These are phyloP conservation scores for Drosophila aldrichi DNA, from an alignment of 2,888 invertebrate genomes.

Conservation along the genomic window DNA sequence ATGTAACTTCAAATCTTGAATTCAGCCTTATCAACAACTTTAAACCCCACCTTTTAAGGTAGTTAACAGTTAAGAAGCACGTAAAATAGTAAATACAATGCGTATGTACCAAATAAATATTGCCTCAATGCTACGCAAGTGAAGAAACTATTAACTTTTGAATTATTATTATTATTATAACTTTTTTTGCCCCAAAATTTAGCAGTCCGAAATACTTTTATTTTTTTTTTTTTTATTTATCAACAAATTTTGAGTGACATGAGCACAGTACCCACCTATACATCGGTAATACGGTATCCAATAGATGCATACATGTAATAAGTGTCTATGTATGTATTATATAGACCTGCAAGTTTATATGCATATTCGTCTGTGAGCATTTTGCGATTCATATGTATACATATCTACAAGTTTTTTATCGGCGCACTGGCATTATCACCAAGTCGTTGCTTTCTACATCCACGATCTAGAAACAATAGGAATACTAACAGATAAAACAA, in stretches of 20 bases:
- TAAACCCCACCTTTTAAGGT: conserved; percentile 22
- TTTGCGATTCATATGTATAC: background rate
- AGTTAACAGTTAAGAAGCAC: conserved; percentile 41
- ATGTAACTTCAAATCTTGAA: conserved; percentile 57
- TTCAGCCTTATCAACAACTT: conserved; percentile 22
- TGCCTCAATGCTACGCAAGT: conserved; percentile 10
- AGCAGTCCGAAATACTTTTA: background rate
- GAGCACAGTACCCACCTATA: background rate
- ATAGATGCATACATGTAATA: background rate
- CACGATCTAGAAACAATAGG: background rate
- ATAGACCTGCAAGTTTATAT: background rate
- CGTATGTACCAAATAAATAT: background rate
- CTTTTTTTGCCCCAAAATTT: background rate
- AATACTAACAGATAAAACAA: background rate
- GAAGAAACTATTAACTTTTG: background rate
- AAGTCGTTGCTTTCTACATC: background rate
- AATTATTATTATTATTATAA: no score
- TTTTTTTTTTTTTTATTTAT: background rate
- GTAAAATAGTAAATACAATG: conserved; percentile 16
- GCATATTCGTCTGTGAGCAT: background rate
- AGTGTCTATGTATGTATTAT: background rate
- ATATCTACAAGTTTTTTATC: background rate
- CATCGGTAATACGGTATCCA: background rate
- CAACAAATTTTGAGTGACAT: background rate
- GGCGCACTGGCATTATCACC: background rate